phyloP scores from a whole-genome alignment of 2,888 invertebrate species.

The Dermolepida albohirtum region DNA sequence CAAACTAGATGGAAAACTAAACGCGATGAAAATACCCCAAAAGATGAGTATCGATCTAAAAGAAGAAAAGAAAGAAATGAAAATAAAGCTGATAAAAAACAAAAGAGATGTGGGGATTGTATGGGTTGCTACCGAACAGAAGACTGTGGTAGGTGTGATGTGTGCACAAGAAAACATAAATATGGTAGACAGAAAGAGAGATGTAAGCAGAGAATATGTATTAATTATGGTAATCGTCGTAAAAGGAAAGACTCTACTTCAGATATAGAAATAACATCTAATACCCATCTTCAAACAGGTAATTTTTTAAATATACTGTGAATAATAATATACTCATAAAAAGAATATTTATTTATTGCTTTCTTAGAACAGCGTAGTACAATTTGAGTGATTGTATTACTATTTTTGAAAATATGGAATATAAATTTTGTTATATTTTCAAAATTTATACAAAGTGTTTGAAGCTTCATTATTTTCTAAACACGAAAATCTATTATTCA shows the following conservation, averaged over 20 bases:
- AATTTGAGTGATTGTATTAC: too few species aligned
- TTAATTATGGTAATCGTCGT: conserved; percentile 61
- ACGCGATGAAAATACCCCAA: conserved; percentile 55
- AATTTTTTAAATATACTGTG: not conserved
- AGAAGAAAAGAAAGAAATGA: conserved; percentile 58
- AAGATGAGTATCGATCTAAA: conserved; percentile 57
- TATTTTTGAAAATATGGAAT: too few species aligned
- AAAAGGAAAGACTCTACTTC: conserved; percentile 61
- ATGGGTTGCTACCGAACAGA: conserved; percentile 77
- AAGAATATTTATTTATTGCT: too few species aligned
- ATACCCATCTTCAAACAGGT: conserved; percentile 68
- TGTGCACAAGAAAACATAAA: conserved; percentile 66
- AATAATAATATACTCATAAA: too few species aligned
- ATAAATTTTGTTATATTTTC: too few species aligned
- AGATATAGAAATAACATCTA: conserved; percentile 64
- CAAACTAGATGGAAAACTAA: conserved; percentile 68
- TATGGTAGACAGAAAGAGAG: conserved; percentile 63
- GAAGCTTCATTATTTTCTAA: too few species aligned
- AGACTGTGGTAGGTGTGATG: conserved; percentile 79
- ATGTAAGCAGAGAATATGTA: conserved; percentile 68
- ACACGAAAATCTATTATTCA: too few species aligned
- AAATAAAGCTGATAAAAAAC: conserved; percentile 63
- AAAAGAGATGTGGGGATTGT: conserved; percentile 79
- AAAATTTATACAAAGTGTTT: too few species aligned
- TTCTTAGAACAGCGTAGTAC: too few species aligned